Base-by-base conservation (phyloP, 2,888 invertebrate genomes). In the Epirrhoe alternata region DNA sequence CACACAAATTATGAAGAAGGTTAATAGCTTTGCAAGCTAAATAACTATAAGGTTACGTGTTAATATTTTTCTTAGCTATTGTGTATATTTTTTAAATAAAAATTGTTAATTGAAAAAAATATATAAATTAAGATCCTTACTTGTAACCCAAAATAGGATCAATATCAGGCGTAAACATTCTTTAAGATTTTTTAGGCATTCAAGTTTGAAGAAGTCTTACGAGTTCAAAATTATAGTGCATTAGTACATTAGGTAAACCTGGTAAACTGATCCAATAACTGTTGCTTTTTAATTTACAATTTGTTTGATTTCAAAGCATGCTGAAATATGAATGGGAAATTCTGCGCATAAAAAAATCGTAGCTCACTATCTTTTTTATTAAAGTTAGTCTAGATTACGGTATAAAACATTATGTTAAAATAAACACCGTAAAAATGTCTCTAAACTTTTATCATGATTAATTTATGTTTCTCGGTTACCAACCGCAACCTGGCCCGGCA, bases 1-100 rank as follows among this genome's bases (percentile, higher is more conserved):
- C 54, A 62, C 14, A 62, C 57, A 63, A 61, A 65, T 58, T 65
- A 49, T 45, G 42, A 61, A 51, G 70, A 71, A 73, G 70, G 71
- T 73, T 73, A 71, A 70, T 60, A 55, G 68, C 50, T 64, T 51
- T 55, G 67, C 64, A 69, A 64, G 68, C 68, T 61, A 61, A 52
- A 67, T 71, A 55, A 66, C 6, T 30, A 16, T 24, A 10, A 6
- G 16, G 12, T 24, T 14, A 42, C 38, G 12, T 42, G 12, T 12
- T 42, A 5, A 12, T 42, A 42, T 42, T 12, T 12, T 12, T 12
- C 12, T 33, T 7, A 33, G 12, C 12, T 42, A 42, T 42, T 42
- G 12, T 1, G 12, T 42, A 12, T 42, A 10, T 12, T 42, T 42
- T 42, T 3, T 3, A 3, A 12, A 42, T 12, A 42, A 42, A 42